Base-by-base conservation (phyloP, 53 echinoderm and acorn worm species). In the Astropecten irregularis region DNA sequence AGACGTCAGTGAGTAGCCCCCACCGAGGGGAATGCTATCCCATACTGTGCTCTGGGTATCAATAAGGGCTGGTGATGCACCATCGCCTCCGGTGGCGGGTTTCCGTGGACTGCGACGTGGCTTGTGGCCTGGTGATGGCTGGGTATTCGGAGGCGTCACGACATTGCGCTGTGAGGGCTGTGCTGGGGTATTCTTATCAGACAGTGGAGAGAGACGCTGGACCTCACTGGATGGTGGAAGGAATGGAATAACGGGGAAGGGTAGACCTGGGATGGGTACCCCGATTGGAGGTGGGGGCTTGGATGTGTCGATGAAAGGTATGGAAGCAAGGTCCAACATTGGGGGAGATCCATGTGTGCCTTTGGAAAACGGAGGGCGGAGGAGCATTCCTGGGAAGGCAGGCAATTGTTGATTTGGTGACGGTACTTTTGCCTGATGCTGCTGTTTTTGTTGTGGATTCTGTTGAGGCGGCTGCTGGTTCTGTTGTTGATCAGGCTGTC, bases 261-360 rank as follows among this genome's bases (percentile, higher is more conserved):
- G 79, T 2, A 62, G 61, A 21, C 79, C 62, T 0, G 47, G 79
- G 33, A 79, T 19, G 44, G 79, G 48, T 3, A 79, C 47, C 2
- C 79, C 79, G 27, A 79, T 62, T 11, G 79, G 61, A 0, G 79
- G 79, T 62, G 79, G 79, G 61, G 79, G 79, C 30, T 44, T 46
- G 46, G 79, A 79, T 16, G 61, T 79, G 39, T 79, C 61, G 4
- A 79, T 48, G 37, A 21, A 21, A 3, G 6, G 36, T 3, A 76
- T 16, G n/a, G 76, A 21, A 20, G 36, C 6, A 13, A 39, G 40
- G 13, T 57, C 30, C 44, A 71, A 1, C 65, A 18, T 11, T 35
- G 36, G 9, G 52, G 71, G 67, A 39, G 67, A 23, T n/a, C n/a
- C n/a, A n/a, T n/a, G n/a, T n/a, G n/a, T n/a, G n/a, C n/a, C n/a